Conservation (phyloP, 1,140 invertebrate genomes). For the Trichomalopsis sarcophagae region DNA sequence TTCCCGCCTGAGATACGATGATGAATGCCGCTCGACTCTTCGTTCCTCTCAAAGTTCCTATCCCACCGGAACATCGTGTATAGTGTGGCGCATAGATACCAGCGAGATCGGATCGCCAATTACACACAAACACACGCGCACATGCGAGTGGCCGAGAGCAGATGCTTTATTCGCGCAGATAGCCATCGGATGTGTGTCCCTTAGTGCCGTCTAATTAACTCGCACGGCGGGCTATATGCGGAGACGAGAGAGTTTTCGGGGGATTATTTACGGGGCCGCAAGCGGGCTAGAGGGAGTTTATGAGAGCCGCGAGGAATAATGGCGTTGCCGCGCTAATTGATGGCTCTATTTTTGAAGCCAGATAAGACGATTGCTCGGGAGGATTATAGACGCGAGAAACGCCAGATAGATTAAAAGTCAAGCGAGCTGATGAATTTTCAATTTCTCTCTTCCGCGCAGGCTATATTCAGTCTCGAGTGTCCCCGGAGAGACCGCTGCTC, state of each 20-base stretch:
- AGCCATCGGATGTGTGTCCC: neutral
- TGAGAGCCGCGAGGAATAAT: neutral
- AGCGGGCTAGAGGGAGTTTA: neutral
- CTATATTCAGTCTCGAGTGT: too few relatives aligned
- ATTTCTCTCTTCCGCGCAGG: too few relatives aligned
- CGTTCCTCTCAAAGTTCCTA: neutral
- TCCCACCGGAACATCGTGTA: neutral
- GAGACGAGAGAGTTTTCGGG: neutral
- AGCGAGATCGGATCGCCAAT: neutral
- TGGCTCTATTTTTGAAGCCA: neutral
- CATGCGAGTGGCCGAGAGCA: too few relatives aligned
- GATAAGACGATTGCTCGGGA: neutral
- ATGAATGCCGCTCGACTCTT: neutral
- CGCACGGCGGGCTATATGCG: neutral
- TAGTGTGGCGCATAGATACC: neutral
- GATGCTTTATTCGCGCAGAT: neutral
- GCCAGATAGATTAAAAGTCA: too few relatives aligned
- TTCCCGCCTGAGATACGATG: neutral
- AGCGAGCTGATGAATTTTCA: neutral
- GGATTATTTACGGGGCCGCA: neutral
- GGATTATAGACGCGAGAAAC: too few relatives aligned
- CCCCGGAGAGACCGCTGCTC: neutral
- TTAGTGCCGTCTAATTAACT: neutral
- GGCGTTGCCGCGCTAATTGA: neutral
- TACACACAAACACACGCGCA: neutral